Percentiles rank a stretch among this genome's conserved stretches.
phyloP scores from a whole-genome alignment of 2,113 vertebrate genomes.

The Elanoides forficatus region DNA sequence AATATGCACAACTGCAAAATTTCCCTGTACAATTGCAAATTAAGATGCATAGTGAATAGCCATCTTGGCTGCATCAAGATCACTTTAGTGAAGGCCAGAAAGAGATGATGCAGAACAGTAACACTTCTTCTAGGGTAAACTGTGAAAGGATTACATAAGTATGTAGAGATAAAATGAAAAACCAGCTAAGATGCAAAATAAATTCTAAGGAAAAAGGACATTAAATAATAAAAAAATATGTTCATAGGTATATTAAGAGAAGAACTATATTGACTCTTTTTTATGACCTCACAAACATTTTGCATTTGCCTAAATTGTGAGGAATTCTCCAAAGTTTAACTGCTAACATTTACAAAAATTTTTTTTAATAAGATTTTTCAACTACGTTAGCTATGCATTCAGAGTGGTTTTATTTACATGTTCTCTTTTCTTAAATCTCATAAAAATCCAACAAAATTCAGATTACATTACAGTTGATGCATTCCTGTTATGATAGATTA shows the following conservation, averaged over 20 bases:
- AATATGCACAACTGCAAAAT: neutral
- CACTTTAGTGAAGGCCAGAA: neutral
- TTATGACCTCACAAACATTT: neutral
- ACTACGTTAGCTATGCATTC: rapidly evolving
- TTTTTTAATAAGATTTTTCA: neutral
- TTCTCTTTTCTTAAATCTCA: neutral
- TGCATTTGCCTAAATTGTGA: neutral
- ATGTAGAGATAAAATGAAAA: neutral
- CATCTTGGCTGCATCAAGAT: neutral
- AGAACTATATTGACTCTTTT: neutral
- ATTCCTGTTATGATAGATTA: neutral
- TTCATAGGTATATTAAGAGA: neutral
- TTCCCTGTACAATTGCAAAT: neutral
- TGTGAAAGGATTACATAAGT: neutral
- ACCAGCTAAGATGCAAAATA: neutral
- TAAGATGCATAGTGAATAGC: neutral
- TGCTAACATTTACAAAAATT: rapidly evolving
- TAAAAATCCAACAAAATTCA: neutral
- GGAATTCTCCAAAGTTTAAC: neutral
- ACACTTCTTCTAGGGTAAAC: neutral
- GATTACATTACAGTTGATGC: neutral
- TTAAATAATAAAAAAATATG: neutral
- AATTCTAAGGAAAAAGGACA: neutral
- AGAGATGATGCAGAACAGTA: neutral
- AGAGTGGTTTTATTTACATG: neutral